These are phyloP conservation scores for Margaritifera margaritifera DNA, from an alignment of 2,888 invertebrate genomes.

Conservation along the genomic window DNA sequence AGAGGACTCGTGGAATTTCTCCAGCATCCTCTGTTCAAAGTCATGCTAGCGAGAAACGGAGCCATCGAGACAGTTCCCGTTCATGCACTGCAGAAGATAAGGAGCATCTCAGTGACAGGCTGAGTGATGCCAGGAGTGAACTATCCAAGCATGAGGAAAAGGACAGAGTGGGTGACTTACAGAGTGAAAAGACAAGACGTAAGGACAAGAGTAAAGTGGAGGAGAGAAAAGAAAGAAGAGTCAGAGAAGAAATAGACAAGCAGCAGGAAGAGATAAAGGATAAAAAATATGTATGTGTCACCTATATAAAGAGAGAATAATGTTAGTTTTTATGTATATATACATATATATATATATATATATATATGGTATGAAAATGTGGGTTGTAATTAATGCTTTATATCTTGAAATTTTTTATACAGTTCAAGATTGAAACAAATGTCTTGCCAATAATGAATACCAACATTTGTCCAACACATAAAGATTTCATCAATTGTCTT, in stretches of 20 bases:
- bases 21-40: constrained; percentile 17
- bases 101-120: background rate
- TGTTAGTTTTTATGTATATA: no score
- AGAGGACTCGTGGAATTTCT: constrained; percentile 35
- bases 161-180: constrained; percentile 19
- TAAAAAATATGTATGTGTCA: no score
- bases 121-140: background rate
- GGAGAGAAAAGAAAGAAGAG: constrained; percentile 5
- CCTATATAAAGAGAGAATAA: no score
- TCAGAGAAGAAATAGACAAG: constrained; percentile 16
- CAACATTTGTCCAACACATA: no score
- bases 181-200: constrained; percentile 21
- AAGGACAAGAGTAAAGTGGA: constrained; percentile 22
- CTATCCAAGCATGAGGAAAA: constrained; percentile 18
- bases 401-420: no score
- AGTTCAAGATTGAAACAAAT: no score
- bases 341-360: no score
- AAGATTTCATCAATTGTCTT: no score
- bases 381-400: no score
- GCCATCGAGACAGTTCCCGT: background rate
- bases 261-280: constrained; percentile 9
- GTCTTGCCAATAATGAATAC: no score
- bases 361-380: no score
- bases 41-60: constrained; percentile 1
- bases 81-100: constrained; percentile 8